Evolutionary conservation across 2,888 invertebrate genomes (phyloP), one percentile per base, ranked within the genome.

Genomic region (Melanchra persicariae): DNA sequence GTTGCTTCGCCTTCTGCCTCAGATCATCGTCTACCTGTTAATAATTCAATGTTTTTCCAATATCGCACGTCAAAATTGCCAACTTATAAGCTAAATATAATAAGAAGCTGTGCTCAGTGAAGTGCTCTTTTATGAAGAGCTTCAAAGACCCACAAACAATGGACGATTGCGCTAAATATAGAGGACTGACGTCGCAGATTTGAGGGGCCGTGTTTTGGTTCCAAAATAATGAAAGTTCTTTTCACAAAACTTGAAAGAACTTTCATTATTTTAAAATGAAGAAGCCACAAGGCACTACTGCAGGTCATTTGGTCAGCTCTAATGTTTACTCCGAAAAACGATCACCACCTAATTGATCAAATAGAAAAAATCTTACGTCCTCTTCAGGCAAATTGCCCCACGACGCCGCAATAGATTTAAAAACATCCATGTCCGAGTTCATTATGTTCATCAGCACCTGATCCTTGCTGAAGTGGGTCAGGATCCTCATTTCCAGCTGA

Each of bases 401-500:
- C 75, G 97, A 97, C 0, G 98, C 97, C 1, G 99, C 99, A 67
- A 99, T 98, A 58, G 97, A 97, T 85, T 97, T 97, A 88, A 99
- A 99, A 45, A 99, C 97, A 93, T 99, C 99, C 19, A 96, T 97
- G 65, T 96, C 93, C 0, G 96, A 96, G 57, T 94, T 95, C 97
- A 98, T 97, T 54, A 98, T 97, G 55, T 94, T 91, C 61, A 97
- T 95, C 49, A 99, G 94, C 58, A 96, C 96, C 10, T 92, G 83
- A 93, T 99, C 99, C 79, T 97, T 95, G 12, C 98, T 98, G 75
- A 99, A 97, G 94, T 99, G 99, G 24, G 99, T 98, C 85, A 99
- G 95, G 73, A 99, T 97, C 84, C 99, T 96, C 92, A 99, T 97
- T 94, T 99, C 99, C 75, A 99, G 91, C 93, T 99, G 99, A 86